Base-by-base conservation (phyloP, 2,797 vertebrate genomes). In the Sebastiscus albofasciatus region DNA sequence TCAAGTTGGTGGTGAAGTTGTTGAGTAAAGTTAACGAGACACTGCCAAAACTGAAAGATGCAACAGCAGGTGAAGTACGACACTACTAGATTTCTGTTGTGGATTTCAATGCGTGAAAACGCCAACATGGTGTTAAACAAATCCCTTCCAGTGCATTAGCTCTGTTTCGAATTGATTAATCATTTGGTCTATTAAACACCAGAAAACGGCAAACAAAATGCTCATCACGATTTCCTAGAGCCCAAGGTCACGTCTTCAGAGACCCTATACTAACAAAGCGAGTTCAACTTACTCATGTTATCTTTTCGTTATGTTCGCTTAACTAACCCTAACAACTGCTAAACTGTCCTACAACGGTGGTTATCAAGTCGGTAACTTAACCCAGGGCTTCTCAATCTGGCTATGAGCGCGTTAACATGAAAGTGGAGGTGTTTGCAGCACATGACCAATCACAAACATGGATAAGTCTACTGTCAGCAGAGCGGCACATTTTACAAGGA, bases 21-120 rank as follows among this genome's bases (percentile, higher is more conserved):
- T 33, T 16, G 20, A 52, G 33, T 31, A 52, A 52, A 80, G 56
- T 46, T 72, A 87, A 82, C 60, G 69, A 83, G 24, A 56, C 46
- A 22, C 8, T 1, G 36, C 29, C 31, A 75, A 76, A 72, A 27
- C 6, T n/a, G 33, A 59, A 61, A 71, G 34, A 75, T 11, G 13
- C 24, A 77, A 10, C 75, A 79, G 61, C 12, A 52, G 60, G 31
- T 10, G 34, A 70, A 22, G 60, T 29, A 61, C 7, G 31, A 76
- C 18, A 8, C 27, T 42, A 13, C n/a, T 58, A 10, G 46, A 58
- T 4, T 67, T 22, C 39, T 61, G 52, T 39, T 65, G 59, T 20
- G 22, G 58, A 60, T 49, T 56, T 75, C 18, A 42, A 46, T 18
- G 6, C 12, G 36, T 2, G 54, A 26, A 84, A 75, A 60, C 54